Evolutionary conservation across 2,113 vertebrate genomes (phyloP), one percentile per base, ranked within the genome.

Genomic region (Ceyx cyanopectus): DNA sequence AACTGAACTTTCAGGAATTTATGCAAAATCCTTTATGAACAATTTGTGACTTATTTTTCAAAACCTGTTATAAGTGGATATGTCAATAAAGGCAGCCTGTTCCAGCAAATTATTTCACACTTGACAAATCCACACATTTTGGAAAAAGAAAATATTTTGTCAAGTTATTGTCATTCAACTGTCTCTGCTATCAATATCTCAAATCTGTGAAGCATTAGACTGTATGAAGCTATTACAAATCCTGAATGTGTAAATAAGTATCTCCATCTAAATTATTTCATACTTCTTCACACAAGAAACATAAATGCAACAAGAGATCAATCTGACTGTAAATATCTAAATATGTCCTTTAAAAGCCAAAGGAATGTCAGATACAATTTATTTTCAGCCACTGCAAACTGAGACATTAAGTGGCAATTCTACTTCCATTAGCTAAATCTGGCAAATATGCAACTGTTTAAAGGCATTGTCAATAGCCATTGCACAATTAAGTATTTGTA

Each of bases 401-500:
- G 97, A 98, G 97, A 97, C 97, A 97, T 98, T 98, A 98, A 98
- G 97, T 97, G 97, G 98, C 97, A 97, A 98, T 98, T 98, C 97
- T 97, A 97, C 97, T 98, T 98, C 98, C 98, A 98, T 99, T 98
- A 98, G 97, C 98, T 97, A 96, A 97, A 98, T 98, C 98, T 98
- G 98, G 98, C 98, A 98, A 99, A 98, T 98, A 97, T 97, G 94
- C 97, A 98, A 97, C 98, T 98, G 98, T 99, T 99, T 98, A 99
- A 98, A 98, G 98, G 97, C 97, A 97, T 96, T 98, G 98, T 99
- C 99, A 98, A 99, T 98, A 98, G 98, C 98, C 97, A 98, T 98
- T 99, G 98, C 96, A 97, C 98, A 98, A 99, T 99, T 98, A 99
- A 98, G 98, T 98, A 98, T 98, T 98, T 98, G 97, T 98, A 98